Conservation (phyloP, 2,888 invertebrate genomes). For the Digitonthophagus gazella region DNA sequence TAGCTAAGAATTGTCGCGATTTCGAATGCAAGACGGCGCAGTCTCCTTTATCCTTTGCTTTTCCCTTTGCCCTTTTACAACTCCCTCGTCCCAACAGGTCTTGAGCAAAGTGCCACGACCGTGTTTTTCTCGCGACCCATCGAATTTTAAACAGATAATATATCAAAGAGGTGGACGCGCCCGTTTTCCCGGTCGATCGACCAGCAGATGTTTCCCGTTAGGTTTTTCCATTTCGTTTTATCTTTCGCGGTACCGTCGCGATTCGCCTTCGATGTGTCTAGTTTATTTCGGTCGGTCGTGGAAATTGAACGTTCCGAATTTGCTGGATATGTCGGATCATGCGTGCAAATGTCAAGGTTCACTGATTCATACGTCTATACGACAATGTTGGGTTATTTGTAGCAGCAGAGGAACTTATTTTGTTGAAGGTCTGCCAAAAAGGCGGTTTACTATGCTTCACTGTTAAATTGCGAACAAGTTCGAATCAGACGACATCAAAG, state of each 20-base stretch:
- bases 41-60: background rate
- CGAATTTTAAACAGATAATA: conserved; percentile 12
- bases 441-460: background rate
- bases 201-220: background rate
- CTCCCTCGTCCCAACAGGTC: background rate
- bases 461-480: too few species aligned
- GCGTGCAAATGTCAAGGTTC: background rate
- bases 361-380: background rate
- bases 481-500: too few species aligned
- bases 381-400: background rate
- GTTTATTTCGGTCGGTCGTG: background rate
- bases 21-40: background rate
- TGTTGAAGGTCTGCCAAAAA: background rate
- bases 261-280: background rate
- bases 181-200: background rate
- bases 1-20: background rate
- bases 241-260: background rate
- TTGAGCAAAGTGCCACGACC: background rate
- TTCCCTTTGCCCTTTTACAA: background rate
- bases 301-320: background rate
- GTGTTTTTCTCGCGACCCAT: background rate
- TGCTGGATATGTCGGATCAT: background rate
- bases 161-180: conserved; percentile 1
- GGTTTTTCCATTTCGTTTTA: background rate
- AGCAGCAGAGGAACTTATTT: background rate